A percentile compares a stretch with the other conserved stretches of the same genome.
phyloP scores from a whole-genome alignment of 2,888 invertebrate species.

The Hirtodrosophila histrioides region DNA sequence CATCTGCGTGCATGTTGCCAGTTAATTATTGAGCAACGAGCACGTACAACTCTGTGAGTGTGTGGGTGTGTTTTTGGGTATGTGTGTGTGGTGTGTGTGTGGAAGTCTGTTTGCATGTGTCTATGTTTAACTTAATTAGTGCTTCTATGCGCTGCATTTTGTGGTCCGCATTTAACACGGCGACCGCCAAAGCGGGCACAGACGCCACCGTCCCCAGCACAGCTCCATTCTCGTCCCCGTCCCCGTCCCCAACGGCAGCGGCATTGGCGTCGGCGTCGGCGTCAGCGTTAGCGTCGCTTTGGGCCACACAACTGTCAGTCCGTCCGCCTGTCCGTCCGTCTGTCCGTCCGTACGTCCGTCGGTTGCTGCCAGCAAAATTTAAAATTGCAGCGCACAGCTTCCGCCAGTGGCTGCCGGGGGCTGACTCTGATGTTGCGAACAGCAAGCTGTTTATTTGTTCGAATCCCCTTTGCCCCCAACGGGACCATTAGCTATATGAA shows the following conservation, averaged over 20 bases:
- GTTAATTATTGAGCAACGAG: slow-evolving; percentile 75
- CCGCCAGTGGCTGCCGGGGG: slow-evolving; percentile 36
- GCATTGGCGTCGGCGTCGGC: slow-evolving; percentile 19
- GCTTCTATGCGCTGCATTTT: slow-evolving; percentile 73
- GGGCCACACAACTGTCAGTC: slow-evolving; percentile 34
- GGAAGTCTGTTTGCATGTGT: slow-evolving; percentile 69
- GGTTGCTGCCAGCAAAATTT: slow-evolving; percentile 58
- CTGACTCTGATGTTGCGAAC: slow-evolving; percentile 39
- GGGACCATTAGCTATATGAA: slow-evolving; percentile 4
- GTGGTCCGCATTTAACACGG: slow-evolving; percentile 75
- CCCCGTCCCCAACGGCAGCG: slow-evolving; percentile 1
- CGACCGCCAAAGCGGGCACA: slow-evolving; percentile 50
- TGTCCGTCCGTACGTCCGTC: slow-evolving; percentile 9
- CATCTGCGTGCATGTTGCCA: slow-evolving; percentile 72
- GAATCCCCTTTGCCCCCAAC: slow-evolving; percentile 9
- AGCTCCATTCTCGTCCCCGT: background rate
- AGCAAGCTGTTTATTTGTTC: slow-evolving; percentile 59
- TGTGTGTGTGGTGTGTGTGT: slow-evolving; percentile 29
- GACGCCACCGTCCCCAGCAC: slow-evolving; percentile 17
- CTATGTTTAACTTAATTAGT: slow-evolving; percentile 79
- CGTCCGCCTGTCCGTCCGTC: background rate
- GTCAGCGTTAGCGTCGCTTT: slow-evolving; percentile 35
- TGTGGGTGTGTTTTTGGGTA: slow-evolving; percentile 27
- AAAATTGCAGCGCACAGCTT: slow-evolving; percentile 62
- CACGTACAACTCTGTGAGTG: slow-evolving; percentile 60